Base-by-base conservation (phyloP, 2,888 invertebrate species). In the Alentia gelatinosa region DNA sequence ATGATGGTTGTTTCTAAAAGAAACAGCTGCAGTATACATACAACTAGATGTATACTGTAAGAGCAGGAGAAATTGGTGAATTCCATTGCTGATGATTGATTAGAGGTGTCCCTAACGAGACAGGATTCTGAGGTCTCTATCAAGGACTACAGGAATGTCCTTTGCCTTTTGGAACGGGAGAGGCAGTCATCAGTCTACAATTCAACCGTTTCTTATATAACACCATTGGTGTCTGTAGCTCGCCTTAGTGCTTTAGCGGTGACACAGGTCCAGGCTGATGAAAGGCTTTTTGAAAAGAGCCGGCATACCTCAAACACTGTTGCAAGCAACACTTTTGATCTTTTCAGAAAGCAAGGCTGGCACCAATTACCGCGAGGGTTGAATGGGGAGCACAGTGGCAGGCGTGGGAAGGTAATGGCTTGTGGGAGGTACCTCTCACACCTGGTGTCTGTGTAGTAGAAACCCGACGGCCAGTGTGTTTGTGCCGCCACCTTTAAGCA, bases 321-420 rank as follows among this genome's bases (percentile, higher is more conserved):
- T 68, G 30, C 68, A 30, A 26, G 30, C 26, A 39, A 35, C 79
- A 79, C 79, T 39, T 79, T 39, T 79, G 79, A 79, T 35, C 79
- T 79, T 79, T 79, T 39, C 12, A 79, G 37, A 79, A 79, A 79
- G 35, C n/a, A 68, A 30, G 30, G 68, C 33, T 68, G 68, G 68
- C 68, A 68, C 68, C 68, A 68, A 68, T 68, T 68, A 68, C 30
- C 30, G 68, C 30, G 26, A 26, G 33, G 33, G 12, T 1, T 68
- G 68, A 68, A 68, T 68, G 15, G 68, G 33, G 68, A 68, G 56
- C 68, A 30, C 68, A 68, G 33, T 30, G 68, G 30, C 68, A n/a
- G 68, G 68, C n/a, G 68, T 68, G 68, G 33, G 68, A 68, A 68
- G 33, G 68, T 68, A 68, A 68, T 68, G 68, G 68, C 26, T 68